A percentile compares a stretch with the other conserved stretches of the same genome.
Conservation (phyloP, 2,888 invertebrate species). For the Aphidoletes aphidimyza region DNA sequence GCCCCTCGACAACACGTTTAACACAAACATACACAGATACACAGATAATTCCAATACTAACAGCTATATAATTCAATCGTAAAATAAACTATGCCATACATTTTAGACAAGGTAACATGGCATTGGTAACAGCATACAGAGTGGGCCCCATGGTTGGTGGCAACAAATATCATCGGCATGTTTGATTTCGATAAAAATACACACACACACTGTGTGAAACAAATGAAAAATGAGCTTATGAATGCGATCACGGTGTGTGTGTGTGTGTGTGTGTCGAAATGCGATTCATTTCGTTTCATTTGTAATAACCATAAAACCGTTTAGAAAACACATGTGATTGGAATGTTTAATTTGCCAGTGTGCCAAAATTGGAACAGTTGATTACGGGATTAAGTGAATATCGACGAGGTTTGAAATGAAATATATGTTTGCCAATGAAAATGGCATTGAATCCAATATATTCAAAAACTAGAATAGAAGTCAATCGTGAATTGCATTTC, state of each 20-base stretch:
- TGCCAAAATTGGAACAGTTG: too few relatives aligned
- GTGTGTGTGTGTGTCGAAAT: background rate
- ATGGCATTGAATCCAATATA: too few relatives aligned
- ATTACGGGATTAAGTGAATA: too few relatives aligned
- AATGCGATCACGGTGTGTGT: background rate
- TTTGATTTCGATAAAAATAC: background rate
- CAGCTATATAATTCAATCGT: background rate
- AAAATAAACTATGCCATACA: background rate
- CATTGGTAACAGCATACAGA: too few relatives aligned
- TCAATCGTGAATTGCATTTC: too few relatives aligned
- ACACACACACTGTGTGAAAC: too few relatives aligned
- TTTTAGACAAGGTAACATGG: too few relatives aligned
- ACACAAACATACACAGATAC: background rate
- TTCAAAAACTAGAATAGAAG: too few relatives aligned
- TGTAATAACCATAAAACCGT: background rate
- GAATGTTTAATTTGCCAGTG: constrained; percentile 5
- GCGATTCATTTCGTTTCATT: too few relatives aligned
- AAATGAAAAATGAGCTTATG: background rate
- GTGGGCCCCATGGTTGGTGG: too few relatives aligned
- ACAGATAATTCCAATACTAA: background rate
- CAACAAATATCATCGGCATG: background rate
- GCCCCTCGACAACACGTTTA: background rate
- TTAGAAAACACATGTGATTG: background rate
- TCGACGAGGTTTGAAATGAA: too few relatives aligned
- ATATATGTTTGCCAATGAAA: too few relatives aligned